Evolutionary conservation across 2,888 invertebrate species (phyloP), one percentile per base, ranked within the genome.

Genomic region (Dicyrtomina minuta): DNA sequence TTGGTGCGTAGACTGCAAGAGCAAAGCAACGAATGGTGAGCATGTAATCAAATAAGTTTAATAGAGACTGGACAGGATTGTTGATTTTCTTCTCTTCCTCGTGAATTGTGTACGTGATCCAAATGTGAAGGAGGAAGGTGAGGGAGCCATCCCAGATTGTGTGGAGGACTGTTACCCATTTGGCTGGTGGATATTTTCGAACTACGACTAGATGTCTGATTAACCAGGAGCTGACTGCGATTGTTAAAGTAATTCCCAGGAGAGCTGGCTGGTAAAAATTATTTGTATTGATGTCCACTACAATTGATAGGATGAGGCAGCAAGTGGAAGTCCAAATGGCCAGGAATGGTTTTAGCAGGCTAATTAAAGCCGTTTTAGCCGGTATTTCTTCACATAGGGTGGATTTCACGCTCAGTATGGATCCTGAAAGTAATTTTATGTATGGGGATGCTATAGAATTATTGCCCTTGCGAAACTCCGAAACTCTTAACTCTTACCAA

Each of bases 381-480:
- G 77, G 77, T 20, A 71, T 66, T 26, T 77, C 77, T 69, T 77
- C 75, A 44, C 77, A 75, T 6, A 77, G 64, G 1, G 73, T 70
- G 2, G 72, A 60, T 33, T 73, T 73, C 39, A 77, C 53, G 26
- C 71, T 74, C 33, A 74, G 65, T 56, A 74, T 68, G 8, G 64
- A 44, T 44, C 75, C 75, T 75, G 55, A 10, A 22, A 17, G 46
- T 13, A 56, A 20, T 27, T 27, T 56, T 27, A 56, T 20, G 6
- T 55, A 22, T 55, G 22, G 6, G 8, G 8, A 13, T n/a, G 8
- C n/a, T 51, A 8, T 17, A 51, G 17, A 17, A 8, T 51, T 51
- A 8, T n/a, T 13, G 20, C 20, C 10, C 13, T 8, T 41, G n/a
- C n/a, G n/a, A n/a, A n/a, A n/a, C n/a, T n/a, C n/a, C n/a, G 8